Evolutionary conservation across 2,888 invertebrate species (phyloP), one percentile per base, ranked within the genome.

Genomic region (Polylopha cassiicola): DNA sequence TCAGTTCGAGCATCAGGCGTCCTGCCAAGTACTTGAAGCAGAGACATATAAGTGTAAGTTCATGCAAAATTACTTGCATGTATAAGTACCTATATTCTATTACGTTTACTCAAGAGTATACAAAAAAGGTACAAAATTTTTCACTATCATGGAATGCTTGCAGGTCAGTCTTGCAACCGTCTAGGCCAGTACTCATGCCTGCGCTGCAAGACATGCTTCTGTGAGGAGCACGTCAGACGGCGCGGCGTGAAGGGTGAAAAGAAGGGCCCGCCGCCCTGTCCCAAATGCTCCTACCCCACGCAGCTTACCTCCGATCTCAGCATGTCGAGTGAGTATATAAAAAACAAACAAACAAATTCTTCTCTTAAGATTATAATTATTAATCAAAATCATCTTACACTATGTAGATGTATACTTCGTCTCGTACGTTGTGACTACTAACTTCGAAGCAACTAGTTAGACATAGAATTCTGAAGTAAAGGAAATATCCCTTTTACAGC

Each of bases 1-100:
- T 77, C 97, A 97, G 77, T 97, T 97, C 81, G 98, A 98, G 78
- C 98, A 98, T 81, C 98, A 98, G 80, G 98, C 98, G 2, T 95
- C 95, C 0, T 98, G 97, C 70, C 97, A 98, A 87, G 94, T 97
- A 43, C 84, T 98, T 3, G 98, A 98, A 68, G 92, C 96, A 0
- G 98, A 98, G 79, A 96, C 91, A 58, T 97, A 93, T 73, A 98
- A 98, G 87, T 98, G 98, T 91, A 79, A 87, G 74, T 62, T 17
- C n/a, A 6, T 6, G 29, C 13, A 14, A 7, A 5, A 18, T 15
- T 11, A 31, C n/a, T 15, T 7, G 8, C 21, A 7, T n/a, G n/a
- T n/a, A n/a, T n/a, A n/a, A n/a, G n/a, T n/a, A n/a, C n/a, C n/a
- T n/a, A n/a, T n/a, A n/a, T n/a, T n/a, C n/a, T n/a, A n/a, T n/a